These are phyloP conservation scores for Coelopa pilipes DNA, from an alignment of 2,888 invertebrate genomes.

Conservation along the genomic window DNA sequence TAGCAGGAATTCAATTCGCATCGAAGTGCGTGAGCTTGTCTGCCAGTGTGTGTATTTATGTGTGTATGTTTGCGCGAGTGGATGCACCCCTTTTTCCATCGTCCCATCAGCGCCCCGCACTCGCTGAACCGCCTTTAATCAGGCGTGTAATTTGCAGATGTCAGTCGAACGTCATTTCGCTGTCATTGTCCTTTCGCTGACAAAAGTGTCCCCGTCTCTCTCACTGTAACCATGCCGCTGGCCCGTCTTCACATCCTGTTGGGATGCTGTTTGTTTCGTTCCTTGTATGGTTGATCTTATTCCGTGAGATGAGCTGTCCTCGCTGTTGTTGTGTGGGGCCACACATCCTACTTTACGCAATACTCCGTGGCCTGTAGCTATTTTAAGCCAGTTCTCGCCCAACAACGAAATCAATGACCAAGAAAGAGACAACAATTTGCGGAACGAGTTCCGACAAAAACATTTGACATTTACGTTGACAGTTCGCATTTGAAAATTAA, in stretches of 20 bases:
- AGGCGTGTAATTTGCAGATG: constrained; percentile 26
- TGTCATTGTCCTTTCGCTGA: constrained; percentile 35
- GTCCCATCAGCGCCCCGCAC: not conserved
- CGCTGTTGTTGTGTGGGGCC: constrained; percentile 6
- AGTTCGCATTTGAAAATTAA: not conserved
- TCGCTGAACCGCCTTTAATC: constrained; percentile 6
- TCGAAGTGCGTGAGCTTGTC: constrained; percentile 29
- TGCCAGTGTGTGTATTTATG: constrained; percentile 22
- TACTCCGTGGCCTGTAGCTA: not conserved
- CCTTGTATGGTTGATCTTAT: not conserved
- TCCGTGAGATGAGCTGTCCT: not conserved
- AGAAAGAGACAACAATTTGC: not conserved
- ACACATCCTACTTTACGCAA: not conserved
- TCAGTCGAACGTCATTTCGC: constrained; percentile 23
- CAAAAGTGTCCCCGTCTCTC: too few species aligned
- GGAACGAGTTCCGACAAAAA: not conserved
- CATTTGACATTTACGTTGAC: constrained; percentile 10
- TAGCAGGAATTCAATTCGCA: constrained; percentile 11
- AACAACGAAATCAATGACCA: not conserved
- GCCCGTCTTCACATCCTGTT: too few species aligned
- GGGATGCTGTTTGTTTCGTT: not conserved
- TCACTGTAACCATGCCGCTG: not conserved
- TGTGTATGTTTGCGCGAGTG: constrained; percentile 12
- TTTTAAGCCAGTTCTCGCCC: constrained; percentile 7
- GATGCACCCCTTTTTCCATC: not conserved